Evolutionary conservation across 2,797 vertebrate genomes (phyloP), one percentile per base, ranked within the genome.

Genomic region (Bradypus variegatus): DNA sequence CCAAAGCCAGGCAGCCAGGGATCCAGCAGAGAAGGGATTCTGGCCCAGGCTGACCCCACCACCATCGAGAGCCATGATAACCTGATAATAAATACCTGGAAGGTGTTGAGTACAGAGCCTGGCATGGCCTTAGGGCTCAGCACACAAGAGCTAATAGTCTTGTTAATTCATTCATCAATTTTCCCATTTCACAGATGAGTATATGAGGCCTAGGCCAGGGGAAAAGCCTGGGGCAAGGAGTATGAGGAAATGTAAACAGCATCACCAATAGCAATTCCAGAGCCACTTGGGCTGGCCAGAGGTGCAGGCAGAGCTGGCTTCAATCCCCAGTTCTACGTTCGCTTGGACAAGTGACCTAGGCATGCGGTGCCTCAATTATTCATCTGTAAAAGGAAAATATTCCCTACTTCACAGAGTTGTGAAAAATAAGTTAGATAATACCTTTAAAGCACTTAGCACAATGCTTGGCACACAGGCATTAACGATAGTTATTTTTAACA

Each of bases 61-160:
- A 85, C 93, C 89, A 55, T 88, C 21, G n/a, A 5, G 70, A 92
- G 93, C 84, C 87, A 81, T 33, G 45, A 91, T 36, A 53, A 91
- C 80, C 33, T 12, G 12, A 67, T 89, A 72, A 69, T 86, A 88
- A 94, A 77, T 41, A 48, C 89, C 83, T 93, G 91, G 92, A 88
- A 83, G 83, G 55, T 65, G n/a, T 25, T 36, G 53, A 41, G 38
- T 23, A 2, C n/a, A 12, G 86, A 87, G 53, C 21, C 64, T 53
- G 55, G 78, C 82, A 0, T 1, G 8, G n/a, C 16, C 16, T 27
- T 70, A 33, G 1, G 27, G 2, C 76, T 86, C 58, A 18, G 38
- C 78, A 41, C 31, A 16, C 0, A 0, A 85, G 48, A 53, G 36
- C 38, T 8, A 41, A 5, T 16, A n/a, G 41, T 1, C 38, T 14